Percentiles rank a stretch among this genome's conserved stretches.
Conservation (phyloP, 2,113 vertebrate species). For the Mixornis gularis region DNA sequence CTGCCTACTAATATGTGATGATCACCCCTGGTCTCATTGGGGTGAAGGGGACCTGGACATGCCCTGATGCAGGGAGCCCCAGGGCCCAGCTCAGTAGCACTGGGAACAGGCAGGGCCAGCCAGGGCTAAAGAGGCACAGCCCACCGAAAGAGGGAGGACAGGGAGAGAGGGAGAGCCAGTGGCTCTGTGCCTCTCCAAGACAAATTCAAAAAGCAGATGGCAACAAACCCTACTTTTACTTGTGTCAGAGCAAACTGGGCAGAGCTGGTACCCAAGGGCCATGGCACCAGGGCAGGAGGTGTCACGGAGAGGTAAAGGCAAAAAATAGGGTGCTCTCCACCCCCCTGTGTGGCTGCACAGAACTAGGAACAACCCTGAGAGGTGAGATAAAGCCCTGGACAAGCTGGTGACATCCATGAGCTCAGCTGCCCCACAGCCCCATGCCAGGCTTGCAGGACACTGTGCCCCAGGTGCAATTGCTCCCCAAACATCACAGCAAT, state of each 20-base stretch:
- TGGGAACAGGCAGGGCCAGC: not conserved
- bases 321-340: not conserved
- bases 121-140: not conserved
- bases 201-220: not conserved
- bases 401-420: not conserved
- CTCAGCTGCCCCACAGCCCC: rapidly evolving
- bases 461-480: rapidly evolving
- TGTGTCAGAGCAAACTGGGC: not conserved
- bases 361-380: not conserved
- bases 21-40: rapidly evolving
- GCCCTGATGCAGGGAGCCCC: rapidly evolving
- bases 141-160: rapidly evolving
- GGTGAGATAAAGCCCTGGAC: no score
- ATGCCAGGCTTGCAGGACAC: rapidly evolving
- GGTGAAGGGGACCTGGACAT: not conserved
- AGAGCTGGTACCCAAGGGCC: not conserved
- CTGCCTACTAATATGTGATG: rapidly evolving
- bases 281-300: not conserved
- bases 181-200: not conserved
- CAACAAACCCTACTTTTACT: not conserved
- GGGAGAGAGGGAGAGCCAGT: not conserved
- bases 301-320: rapidly evolving
- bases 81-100: not conserved
- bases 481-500: not conserved
- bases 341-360: not conserved